Evolutionary conservation across 2,113 vertebrate genomes (phyloP).

Genomic region (Crotalus viridis): DNA sequence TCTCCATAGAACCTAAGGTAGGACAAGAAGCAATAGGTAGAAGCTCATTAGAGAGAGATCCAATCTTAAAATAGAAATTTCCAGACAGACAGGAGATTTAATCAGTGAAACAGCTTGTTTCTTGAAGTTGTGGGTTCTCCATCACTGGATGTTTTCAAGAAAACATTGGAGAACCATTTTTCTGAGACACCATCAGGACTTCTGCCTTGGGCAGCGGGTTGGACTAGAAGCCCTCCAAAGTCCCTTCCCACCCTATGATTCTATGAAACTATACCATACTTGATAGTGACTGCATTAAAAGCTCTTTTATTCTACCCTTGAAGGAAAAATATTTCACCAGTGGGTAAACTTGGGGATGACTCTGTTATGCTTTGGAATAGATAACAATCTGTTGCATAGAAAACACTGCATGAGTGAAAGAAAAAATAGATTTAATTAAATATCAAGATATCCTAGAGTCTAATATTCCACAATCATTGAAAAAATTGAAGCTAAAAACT

Average conservation of each 20-base stretch:
- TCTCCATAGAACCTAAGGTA: background rate
- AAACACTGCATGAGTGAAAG: background rate
- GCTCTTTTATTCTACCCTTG: background rate
- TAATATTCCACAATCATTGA: background rate
- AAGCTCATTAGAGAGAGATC: background rate
- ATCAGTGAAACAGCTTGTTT: background rate
- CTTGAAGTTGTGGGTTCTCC: background rate
- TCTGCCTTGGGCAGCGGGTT: background rate
- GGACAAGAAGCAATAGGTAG: background rate
- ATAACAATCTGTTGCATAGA: background rate
- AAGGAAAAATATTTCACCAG: background rate
- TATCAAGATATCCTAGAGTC: background rate
- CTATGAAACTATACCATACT: background rate
- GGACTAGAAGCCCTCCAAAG: background rate
- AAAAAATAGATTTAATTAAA: background rate
- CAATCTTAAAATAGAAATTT: background rate
- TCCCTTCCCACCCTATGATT: background rate
- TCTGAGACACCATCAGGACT: background rate
- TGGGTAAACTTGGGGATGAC: background rate
- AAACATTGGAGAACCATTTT: background rate
- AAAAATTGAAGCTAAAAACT: background rate
- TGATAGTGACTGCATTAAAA: background rate
- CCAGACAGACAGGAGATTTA: background rate
- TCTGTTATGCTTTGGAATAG: background rate
- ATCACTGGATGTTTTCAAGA: background rate